Percentiles rank a stretch among this genome's conserved stretches.
These are phyloP conservation scores for Amphipoea oculea DNA, from an alignment of 2,888 invertebrate species.

Conservation along the genomic window DNA sequence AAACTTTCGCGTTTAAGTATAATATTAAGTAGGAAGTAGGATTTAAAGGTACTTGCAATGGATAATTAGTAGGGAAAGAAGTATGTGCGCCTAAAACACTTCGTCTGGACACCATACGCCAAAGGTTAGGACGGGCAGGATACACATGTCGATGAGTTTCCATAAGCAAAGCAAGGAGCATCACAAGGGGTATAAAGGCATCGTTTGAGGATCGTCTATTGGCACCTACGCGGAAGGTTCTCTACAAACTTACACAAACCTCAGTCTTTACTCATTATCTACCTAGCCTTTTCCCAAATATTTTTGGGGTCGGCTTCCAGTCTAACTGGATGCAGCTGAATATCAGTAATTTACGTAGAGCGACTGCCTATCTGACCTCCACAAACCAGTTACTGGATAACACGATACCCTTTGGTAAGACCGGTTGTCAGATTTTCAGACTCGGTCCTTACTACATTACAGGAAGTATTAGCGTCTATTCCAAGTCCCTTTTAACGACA, in stretches of 20 bases:
- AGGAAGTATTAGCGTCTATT: constrained; percentile 32
- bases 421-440: neutral
- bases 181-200: neutral
- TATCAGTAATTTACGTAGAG: too few relatives aligned
- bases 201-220: neutral
- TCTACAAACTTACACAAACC: neutral
- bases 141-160: too few relatives aligned
- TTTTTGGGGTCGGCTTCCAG: too few relatives aligned
- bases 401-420: neutral
- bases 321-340: too few relatives aligned
- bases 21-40: too few relatives aligned
- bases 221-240: neutral
- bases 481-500: constrained; percentile 7
- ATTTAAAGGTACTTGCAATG: neutral
- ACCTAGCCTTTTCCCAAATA: neutral
- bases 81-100: too few relatives aligned
- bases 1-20: too few relatives aligned
- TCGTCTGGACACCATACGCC: too few relatives aligned
- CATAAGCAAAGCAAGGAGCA: neutral
- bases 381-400: too few relatives aligned
- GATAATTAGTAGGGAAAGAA: too few relatives aligned
- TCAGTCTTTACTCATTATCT: neutral
- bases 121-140: too few relatives aligned
- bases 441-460: neutral
- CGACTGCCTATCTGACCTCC: too few relatives aligned